A percentile compares a stretch with the other conserved stretches of the same genome.
Evolutionary conservation across 2,797 vertebrate genomes (phyloP).

Genomic region (Melanotaenia nigrans): DNA sequence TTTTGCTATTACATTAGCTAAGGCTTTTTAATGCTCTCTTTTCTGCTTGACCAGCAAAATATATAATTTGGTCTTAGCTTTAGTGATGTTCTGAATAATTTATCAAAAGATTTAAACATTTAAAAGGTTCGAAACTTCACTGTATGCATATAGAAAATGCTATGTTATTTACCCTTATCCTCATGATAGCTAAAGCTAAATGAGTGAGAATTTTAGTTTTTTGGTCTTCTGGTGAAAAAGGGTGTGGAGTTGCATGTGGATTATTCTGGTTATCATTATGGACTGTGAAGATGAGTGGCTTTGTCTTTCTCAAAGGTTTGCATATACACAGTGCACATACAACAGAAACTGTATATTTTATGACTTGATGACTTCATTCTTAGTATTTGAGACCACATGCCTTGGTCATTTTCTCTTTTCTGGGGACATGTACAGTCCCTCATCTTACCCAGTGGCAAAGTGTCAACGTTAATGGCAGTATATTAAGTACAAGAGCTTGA

Average conservation of each 20-base stretch:
- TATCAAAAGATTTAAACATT: not conserved
- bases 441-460: slow-evolving; percentile 41
- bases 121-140: not conserved
- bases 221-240: slow-evolving; percentile 54
- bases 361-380: slow-evolving; percentile 15
- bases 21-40: not conserved
- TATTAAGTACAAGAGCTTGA: slow-evolving; percentile 55
- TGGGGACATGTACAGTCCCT: not conserved
- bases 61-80: not conserved
- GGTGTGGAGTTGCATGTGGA: slow-evolving; percentile 26
- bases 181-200: not conserved
- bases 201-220: not conserved
- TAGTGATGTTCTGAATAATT: not conserved
- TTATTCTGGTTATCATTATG: slow-evolving; percentile 23
- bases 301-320: slow-evolving; percentile 27
- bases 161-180: not conserved
- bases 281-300: slow-evolving; percentile 41
- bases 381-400: slow-evolving; percentile 42
- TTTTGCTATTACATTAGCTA: not conserved
- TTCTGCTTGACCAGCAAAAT: not conserved
- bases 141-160: not conserved
- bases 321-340: slow-evolving; percentile 16
- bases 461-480: slow-evolving; percentile 49
- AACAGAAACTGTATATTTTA: slow-evolving; percentile 21
- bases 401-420: slow-evolving; percentile 17